Conservation (phyloP, 2,888 invertebrate species). For the Copidosoma aretas region DNA sequence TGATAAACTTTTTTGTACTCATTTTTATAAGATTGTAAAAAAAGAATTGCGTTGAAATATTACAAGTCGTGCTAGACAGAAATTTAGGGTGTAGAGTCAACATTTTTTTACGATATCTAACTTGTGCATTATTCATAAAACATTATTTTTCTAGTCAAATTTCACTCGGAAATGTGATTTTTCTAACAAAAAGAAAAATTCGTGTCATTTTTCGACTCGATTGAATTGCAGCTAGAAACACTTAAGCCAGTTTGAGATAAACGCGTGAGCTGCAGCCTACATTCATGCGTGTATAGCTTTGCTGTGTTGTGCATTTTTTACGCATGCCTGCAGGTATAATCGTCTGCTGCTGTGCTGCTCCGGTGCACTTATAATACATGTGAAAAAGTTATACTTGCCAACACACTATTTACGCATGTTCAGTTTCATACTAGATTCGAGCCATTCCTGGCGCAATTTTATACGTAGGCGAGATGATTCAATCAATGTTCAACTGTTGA, state of each 20-base stretch:
- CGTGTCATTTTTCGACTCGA: slow-evolving; percentile 27
- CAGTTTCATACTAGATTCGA: slow-evolving; percentile 36
- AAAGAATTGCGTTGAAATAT: too few species aligned
- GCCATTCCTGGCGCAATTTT: slow-evolving; percentile 40
- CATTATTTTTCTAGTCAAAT: slow-evolving; percentile 51
- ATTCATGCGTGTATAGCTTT: too few species aligned
- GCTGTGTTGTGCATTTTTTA: too few species aligned
- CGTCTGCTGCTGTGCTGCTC: too few species aligned
- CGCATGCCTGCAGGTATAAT: too few species aligned
- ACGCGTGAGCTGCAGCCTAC: too few species aligned
- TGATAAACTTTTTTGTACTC: too few species aligned
- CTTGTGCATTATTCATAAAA: slow-evolving; percentile 1
- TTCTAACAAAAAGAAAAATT: slow-evolving; percentile 20
- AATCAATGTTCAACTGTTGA: too few species aligned
- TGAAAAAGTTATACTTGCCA: slow-evolving; percentile 5
- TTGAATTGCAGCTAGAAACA: slow-evolving; percentile 26
- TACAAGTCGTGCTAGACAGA: too few species aligned
- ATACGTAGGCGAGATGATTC: slow-evolving; percentile 30
- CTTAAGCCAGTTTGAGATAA: slow-evolving; percentile 9
- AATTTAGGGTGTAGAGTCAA: too few species aligned
- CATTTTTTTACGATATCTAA: slow-evolving; percentile 20
- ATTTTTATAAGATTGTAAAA: too few species aligned
- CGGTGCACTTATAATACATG: too few species aligned
- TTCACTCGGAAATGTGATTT: slow-evolving; percentile 45
- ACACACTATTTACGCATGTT: slow-evolving; percentile 17